Conservation (phyloP, 2,888 invertebrate species). For the Phragmatobia fuliginosa region DNA sequence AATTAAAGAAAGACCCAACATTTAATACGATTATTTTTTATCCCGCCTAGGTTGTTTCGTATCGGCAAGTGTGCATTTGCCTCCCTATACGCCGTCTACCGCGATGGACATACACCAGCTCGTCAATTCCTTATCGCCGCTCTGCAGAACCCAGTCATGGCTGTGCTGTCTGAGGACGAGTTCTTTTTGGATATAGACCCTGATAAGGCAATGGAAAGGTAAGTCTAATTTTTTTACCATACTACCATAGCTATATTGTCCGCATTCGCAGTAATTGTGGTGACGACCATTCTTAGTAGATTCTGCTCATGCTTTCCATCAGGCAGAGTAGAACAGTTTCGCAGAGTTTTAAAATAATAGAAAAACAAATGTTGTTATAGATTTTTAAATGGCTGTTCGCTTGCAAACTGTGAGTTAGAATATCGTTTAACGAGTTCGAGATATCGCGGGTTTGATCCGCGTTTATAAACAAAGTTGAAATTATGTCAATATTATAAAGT, state of each 20-base stretch:
- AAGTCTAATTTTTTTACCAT: slow-evolving; percentile 8
- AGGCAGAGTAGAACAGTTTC: too few relatives aligned
- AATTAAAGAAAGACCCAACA: background rate
- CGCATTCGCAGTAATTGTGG: too few relatives aligned
- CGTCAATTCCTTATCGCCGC: slow-evolving; percentile 97
- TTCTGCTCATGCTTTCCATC: too few relatives aligned
- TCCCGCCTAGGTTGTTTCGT: slow-evolving; percentile 89
- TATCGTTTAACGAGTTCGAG: slow-evolving; percentile 5
- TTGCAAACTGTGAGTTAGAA: background rate
- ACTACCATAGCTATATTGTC: too few relatives aligned
- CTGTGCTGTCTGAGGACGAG: slow-evolving; percentile 96
- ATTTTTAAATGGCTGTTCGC: background rate
- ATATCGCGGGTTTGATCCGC: slow-evolving; percentile 17
- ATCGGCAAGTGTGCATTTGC: slow-evolving; percentile 95
- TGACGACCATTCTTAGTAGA: too few relatives aligned
- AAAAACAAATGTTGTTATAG: background rate
- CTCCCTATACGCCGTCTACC: slow-evolving; percentile 94
- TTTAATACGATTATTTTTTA: background rate
- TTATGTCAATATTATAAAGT: slow-evolving; percentile 12
- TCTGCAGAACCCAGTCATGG: slow-evolving; percentile 96
- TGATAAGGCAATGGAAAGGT: slow-evolving; percentile 92
- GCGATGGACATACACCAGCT: slow-evolving; percentile 95
- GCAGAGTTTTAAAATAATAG: too few relatives aligned
- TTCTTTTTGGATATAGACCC: slow-evolving; percentile 97
- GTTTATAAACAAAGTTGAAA: slow-evolving; percentile 12